Percentiles rank a stretch among this genome's conserved stretches.
These are phyloP conservation scores for Catostomus latipinnis DNA, from an alignment of 2,797 vertebrate species.

Conservation along the genomic window DNA sequence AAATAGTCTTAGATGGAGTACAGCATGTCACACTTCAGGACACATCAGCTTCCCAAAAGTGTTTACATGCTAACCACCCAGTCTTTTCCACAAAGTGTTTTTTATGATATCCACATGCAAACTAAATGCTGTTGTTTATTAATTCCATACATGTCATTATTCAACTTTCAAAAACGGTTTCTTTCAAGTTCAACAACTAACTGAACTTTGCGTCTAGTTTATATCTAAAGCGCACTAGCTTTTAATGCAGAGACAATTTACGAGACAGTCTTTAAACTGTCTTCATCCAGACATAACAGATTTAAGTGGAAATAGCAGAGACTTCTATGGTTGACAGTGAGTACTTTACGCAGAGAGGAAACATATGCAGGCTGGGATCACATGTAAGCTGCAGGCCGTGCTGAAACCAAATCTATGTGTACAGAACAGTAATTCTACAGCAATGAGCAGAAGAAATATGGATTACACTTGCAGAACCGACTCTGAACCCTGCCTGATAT, in stretches of 20 bases:
- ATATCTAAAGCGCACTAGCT: constrained; percentile 1
- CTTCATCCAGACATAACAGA: constrained; percentile 30
- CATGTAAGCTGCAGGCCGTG: constrained; percentile 70
- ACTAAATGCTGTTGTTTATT: no score
- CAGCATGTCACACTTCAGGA: no score
- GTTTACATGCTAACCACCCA: no score
- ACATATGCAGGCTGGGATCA: constrained; percentile 62
- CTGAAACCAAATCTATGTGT: constrained; percentile 68
- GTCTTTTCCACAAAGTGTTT: no score
- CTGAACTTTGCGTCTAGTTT: no score
- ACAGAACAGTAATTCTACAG: constrained; percentile 64
- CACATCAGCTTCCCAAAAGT: no score
- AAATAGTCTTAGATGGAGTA: no score
- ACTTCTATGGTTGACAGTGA: background rate
- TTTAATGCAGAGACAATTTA: constrained; percentile 25
- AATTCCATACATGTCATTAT: no score
- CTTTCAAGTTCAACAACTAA: no score
- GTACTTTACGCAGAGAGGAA: constrained; percentile 8
- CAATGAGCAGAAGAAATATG: constrained; percentile 69
- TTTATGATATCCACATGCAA: no score
- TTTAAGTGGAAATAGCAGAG: constrained; percentile 18
- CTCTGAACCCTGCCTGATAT: background rate
- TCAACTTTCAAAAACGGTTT: no score
- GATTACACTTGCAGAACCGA: constrained; percentile 4
- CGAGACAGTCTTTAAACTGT: constrained; percentile 20